Base-by-base conservation (phyloP, 2,888 invertebrate species). In the Dioctria rufipes region DNA sequence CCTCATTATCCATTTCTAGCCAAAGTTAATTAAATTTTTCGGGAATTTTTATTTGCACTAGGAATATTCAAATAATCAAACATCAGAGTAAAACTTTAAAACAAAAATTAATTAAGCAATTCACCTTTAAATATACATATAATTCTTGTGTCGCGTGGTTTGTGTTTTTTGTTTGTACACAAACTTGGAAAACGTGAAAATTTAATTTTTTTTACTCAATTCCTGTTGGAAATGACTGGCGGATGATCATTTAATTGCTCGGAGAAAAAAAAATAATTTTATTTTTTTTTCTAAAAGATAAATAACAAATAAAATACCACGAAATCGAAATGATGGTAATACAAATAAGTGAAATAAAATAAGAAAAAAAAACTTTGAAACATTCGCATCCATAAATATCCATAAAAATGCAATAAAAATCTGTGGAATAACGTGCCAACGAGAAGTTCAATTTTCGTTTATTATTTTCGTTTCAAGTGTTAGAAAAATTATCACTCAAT, bases 101-200 rank as follows among this genome's bases (percentile, higher is more conserved):
- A 69, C 49, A 69, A 69, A 69, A 69, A 69, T 69, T 69, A 69
- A 69, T 69, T 69, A 69, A 69, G 69, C 51, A 51, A 69, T 69
- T 69, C 49, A 49, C 51, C 39, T 69, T 69, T 39, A 49, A 69
- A 51, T 69, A 39, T 69, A 69, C 65, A 40, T 25, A 49, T 25
- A 49, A 43, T 37, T 37, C 37, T 39, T 39, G 25, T 9, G 69
- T 46, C 6, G 25, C 25, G 25, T 2, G 25, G 25, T 25, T 25
- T 25, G 2, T 25, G 25, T 25, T 25, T 25, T 51, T 51, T 49
- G 51, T 11, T 25, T 51, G 69, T 39, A 51, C 51, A 69, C 51
- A 69, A 3, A 61, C 37, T 11, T 11, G 25, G 25, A 25, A 25
- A 25, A 25, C 69, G 51, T 49, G 69, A 51, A 11, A 13, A 51